These are phyloP conservation scores for Adineta ricciae DNA, from an alignment of 2,888 invertebrate genomes.

Conservation along the genomic window DNA sequence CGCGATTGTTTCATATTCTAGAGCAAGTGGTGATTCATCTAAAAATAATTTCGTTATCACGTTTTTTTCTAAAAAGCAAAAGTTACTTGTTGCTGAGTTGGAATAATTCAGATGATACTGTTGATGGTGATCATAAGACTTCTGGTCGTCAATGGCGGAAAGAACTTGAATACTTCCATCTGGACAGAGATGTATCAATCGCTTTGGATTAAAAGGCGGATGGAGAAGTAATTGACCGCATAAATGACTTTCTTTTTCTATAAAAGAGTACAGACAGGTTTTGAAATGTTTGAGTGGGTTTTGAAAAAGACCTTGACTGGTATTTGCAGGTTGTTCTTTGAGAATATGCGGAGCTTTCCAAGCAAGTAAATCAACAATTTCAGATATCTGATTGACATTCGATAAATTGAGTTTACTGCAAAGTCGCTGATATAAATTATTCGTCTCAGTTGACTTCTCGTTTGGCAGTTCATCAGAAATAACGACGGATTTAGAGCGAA, in stretches of 20 bases:
- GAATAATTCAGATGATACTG: background rate
- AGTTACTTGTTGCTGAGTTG: background rate
- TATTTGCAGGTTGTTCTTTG: background rate
- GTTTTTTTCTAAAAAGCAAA: too few relatives aligned
- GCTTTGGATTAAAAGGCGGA: background rate
- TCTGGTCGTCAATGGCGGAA: background rate
- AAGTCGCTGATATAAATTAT: background rate
- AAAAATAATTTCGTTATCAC: too few relatives aligned
- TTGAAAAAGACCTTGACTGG: background rate
- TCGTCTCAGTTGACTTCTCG: background rate
- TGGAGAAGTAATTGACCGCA: background rate
- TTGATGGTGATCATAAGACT: background rate
- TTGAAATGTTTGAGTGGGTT: background rate
- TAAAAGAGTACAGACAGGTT: background rate
- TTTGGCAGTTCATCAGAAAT: background rate
- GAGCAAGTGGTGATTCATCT: background rate
- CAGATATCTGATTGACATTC: background rate
- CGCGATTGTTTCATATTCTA: background rate
- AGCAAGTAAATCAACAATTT: background rate
- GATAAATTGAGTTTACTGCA: background rate
- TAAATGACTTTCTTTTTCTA: background rate
- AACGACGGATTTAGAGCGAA: background rate
- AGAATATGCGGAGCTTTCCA: background rate
- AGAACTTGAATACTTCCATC: background rate
- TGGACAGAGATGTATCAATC: background rate